phyloP scores from a whole-genome alignment of 2,113 vertebrate species.

The Tapirus terrestris region DNA sequence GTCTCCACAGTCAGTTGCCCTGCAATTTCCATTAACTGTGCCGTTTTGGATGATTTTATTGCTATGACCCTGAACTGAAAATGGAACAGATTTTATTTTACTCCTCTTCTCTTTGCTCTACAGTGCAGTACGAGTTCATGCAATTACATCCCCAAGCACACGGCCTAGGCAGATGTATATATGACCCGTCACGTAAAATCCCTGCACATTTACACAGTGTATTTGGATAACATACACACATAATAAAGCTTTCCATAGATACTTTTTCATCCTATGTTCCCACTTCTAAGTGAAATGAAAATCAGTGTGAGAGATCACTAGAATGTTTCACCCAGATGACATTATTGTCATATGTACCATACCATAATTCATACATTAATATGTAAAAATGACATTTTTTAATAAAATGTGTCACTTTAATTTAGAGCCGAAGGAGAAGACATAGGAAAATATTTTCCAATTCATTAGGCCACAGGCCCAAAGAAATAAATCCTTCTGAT shows the following conservation, averaged over 20 bases:
- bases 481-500: constrained; percentile 89
- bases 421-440: constrained; percentile 85
- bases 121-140: not conserved
- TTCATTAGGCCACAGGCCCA: constrained; percentile 85
- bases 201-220: constrained; percentile 67
- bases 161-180: constrained; percentile 64
- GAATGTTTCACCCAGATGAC: constrained; percentile 77
- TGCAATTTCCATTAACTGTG: constrained; percentile 26
- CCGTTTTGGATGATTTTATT: constrained; percentile 50
- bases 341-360: constrained; percentile 78
- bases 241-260: constrained; percentile 79
- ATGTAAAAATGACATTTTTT: constrained; percentile 82
- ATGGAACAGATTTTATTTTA: constrained; percentile 44
- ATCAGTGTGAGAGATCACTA: constrained; percentile 58
- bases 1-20: not conserved
- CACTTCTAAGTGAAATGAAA: constrained; percentile 73
- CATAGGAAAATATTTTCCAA: constrained; percentile 87
- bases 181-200: constrained; percentile 73
- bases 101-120: not conserved
- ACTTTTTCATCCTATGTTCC: constrained; percentile 64
- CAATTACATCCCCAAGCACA: constrained; percentile 1
- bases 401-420: constrained; percentile 85
- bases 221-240: constrained; percentile 74
- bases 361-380: constrained; percentile 79
- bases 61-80: constrained; percentile 15